Evolutionary conservation across 2,113 vertebrate genomes (phyloP).

Genomic region (Tupaia tana): DNA sequence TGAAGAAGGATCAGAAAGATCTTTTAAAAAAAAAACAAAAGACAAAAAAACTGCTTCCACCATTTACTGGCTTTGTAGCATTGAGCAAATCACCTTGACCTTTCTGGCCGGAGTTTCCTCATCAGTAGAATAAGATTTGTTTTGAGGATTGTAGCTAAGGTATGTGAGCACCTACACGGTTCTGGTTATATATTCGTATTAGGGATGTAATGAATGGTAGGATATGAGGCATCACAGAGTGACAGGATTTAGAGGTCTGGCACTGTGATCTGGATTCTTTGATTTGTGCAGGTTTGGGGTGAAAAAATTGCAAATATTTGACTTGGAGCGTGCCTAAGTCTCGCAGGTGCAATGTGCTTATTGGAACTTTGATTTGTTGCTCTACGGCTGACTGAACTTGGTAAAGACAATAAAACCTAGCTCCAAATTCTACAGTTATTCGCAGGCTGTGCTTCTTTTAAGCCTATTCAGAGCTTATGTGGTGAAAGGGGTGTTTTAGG

Average conservation of each 20-base stretch:
- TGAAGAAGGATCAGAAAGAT: slow-evolving; percentile 10
- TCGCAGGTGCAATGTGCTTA: slow-evolving; percentile 71
- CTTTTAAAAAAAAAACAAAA: background rate
- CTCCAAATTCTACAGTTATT: slow-evolving; percentile 38
- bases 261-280: slow-evolving; percentile 47
- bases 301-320: slow-evolving; percentile 77
- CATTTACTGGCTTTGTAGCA: background rate
- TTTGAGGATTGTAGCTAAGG: background rate
- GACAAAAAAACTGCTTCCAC: too few species aligned
- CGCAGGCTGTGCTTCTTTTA: slow-evolving; percentile 62
- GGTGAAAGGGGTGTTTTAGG: slow-evolving; percentile 70
- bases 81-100: background rate
- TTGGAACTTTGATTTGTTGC: slow-evolving; percentile 64
- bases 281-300: slow-evolving; percentile 67
- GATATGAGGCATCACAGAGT: background rate
- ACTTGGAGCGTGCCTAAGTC: slow-evolving; percentile 71
- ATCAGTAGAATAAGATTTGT: slow-evolving; percentile 42
- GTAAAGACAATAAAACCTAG: slow-evolving; percentile 55
- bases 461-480: slow-evolving; percentile 56
- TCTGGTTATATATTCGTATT: background rate
- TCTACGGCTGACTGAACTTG: background rate
- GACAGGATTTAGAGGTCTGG: background rate
- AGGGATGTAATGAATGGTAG: background rate
- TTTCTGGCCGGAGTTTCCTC: slow-evolving; percentile 47
- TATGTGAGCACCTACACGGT: background rate